These are phyloP conservation scores for Pseudorasbora parva DNA, from an alignment of 2,113 vertebrate genomes.

Conservation along the genomic window DNA sequence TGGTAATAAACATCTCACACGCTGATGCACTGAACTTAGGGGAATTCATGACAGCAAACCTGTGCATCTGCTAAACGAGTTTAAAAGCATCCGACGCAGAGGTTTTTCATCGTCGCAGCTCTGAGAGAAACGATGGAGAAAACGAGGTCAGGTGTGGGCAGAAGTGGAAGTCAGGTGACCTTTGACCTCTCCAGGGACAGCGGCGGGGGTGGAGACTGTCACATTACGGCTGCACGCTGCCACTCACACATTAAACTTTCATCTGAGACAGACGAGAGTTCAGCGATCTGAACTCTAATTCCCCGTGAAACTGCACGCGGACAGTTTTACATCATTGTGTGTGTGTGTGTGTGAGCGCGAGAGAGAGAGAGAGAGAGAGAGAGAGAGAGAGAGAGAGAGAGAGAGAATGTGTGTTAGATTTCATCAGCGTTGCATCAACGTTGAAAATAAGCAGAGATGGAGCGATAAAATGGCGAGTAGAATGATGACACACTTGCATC, in stretches of 20 bases:
- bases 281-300: not conserved
- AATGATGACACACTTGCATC: constrained; percentile 19
- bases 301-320: not conserved
- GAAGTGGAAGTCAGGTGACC: constrained; percentile 12
- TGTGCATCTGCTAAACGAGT: not conserved
- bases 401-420: not conserved
- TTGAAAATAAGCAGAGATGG: constrained; percentile 29
- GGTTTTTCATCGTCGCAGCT: not conserved
- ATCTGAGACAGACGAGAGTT: not conserved
- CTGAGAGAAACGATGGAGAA: not conserved
- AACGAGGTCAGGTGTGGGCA: constrained; percentile 30
- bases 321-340: constrained; percentile 25
- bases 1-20: not conserved
- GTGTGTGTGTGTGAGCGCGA: too few species aligned
- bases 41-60: not conserved
- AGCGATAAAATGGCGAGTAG: constrained; percentile 11
- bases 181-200: constrained; percentile 21
- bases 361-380: not conserved
- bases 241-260: constrained; percentile 4
- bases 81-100: not conserved
- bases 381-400: not conserved
- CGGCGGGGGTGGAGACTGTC: constrained; percentile 25
- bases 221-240: not conserved
- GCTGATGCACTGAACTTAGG: not conserved
- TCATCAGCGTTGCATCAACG: constrained; percentile 43